Conservation (phyloP, 1,140 invertebrate genomes). For the Pseudachorutes palmiensis region DNA sequence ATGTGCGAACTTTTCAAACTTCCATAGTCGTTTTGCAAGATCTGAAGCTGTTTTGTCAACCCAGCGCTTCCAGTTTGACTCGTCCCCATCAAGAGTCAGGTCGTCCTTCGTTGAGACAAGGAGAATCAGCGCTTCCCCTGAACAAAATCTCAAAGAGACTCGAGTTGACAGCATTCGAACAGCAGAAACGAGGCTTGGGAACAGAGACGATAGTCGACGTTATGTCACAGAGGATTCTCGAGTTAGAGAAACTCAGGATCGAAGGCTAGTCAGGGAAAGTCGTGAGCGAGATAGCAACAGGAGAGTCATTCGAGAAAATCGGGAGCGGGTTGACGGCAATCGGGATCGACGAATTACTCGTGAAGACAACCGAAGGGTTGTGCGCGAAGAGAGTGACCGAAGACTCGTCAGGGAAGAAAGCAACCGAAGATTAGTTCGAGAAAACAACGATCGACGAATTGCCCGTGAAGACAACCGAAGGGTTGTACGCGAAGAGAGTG, state of each 20-base stretch:
- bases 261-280: background rate
- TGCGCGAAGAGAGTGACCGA: background rate
- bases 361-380: background rate
- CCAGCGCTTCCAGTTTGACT: no score
- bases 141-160: background rate
- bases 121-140: background rate
- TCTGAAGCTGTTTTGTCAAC: background rate
- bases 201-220: background rate
- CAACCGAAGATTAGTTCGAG: background rate
- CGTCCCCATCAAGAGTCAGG: no score
- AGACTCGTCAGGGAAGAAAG: background rate
- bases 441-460: background rate
- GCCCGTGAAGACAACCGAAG: conserved; percentile 6
- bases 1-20: background rate
- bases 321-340: conserved; percentile 5
- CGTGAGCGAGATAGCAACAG: background rate
- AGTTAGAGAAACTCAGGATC: background rate
- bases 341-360: background rate
- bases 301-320: conserved; percentile 3
- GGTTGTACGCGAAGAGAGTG: background rate
- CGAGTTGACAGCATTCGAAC: background rate
- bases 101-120: background rate
- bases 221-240: background rate
- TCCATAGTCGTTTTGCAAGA: background rate
- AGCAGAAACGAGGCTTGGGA: background rate